These are phyloP conservation scores for Tamandua tetradactyla DNA, from an alignment of 2,797 vertebrate genomes.

Conservation along the genomic window DNA sequence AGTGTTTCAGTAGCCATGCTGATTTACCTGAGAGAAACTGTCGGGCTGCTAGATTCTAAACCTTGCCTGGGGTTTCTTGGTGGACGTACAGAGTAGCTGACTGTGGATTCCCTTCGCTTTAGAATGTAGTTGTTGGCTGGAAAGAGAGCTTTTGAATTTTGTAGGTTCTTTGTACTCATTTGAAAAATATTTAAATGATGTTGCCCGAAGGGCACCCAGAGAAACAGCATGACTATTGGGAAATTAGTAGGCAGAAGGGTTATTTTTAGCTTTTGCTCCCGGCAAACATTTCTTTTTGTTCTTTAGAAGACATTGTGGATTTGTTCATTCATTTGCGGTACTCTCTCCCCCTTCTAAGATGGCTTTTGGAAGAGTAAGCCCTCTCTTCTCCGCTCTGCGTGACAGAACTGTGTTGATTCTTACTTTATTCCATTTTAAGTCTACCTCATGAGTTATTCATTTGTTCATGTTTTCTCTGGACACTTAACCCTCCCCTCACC, in stretches of 20 bases:
- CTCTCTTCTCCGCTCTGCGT: conserved; percentile 50
- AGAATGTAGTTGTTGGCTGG: conserved; percentile 51
- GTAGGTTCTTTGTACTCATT: conserved; percentile 51
- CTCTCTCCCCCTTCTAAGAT: neutral
- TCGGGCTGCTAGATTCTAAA: neutral
- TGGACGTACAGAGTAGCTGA: neutral
- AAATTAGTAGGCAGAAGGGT: conserved; percentile 69
- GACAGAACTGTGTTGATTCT: conserved; percentile 39
- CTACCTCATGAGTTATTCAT: conserved; percentile 49
- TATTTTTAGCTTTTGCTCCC: conserved; percentile 78
- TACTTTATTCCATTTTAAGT: conserved; percentile 39
- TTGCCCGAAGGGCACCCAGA: conserved; percentile 56
- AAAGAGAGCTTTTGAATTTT: conserved; percentile 68
- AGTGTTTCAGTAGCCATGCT: neutral
- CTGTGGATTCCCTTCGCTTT: conserved; percentile 25
- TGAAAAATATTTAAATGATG: conserved; percentile 69
- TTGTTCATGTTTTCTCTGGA: conserved; percentile 56
- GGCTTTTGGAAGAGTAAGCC: conserved; percentile 54
- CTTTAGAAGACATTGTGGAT: conserved; percentile 72
- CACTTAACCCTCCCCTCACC: neutral
- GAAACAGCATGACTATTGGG: conserved; percentile 64
- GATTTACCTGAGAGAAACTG: neutral
- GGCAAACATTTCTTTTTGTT: conserved; percentile 77
- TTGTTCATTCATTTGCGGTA: conserved; percentile 62
- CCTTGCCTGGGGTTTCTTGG: neutral